Evolutionary conservation across 2,797 vertebrate species (phyloP).

Genomic region (Acanthornis magna): DNA sequence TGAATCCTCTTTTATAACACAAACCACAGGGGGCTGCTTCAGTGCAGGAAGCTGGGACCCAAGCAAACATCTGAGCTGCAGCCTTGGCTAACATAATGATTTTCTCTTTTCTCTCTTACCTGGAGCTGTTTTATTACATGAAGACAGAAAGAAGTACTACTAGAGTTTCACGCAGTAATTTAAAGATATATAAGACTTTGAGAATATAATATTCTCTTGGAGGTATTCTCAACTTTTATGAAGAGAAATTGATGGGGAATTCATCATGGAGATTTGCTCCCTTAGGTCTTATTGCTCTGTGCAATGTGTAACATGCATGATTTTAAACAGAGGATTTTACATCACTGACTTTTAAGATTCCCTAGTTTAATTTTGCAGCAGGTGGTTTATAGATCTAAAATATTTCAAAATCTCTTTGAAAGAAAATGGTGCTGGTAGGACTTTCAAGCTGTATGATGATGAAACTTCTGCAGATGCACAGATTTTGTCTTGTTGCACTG

Average conservation of each 20-base stretch:
- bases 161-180: background rate
- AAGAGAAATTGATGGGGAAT: background rate
- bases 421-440: background rate
- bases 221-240: background rate
- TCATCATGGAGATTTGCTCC: background rate
- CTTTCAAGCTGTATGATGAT: background rate
- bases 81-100: background rate
- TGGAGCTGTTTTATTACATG: background rate
- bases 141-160: background rate
- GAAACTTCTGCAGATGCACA: background rate
- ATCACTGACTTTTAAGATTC: background rate
- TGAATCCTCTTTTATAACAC: background rate
- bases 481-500: background rate
- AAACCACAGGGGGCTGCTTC: background rate
- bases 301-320: background rate
- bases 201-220: background rate
- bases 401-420: background rate
- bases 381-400: background rate
- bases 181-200: background rate
- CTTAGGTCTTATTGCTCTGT: background rate
- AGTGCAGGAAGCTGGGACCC: background rate
- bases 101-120: background rate
- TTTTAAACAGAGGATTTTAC: background rate
- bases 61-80: background rate
- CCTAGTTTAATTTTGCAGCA: background rate